These are phyloP conservation scores for Cottus gobio DNA, from an alignment of 2,113 vertebrate genomes.

Conservation along the genomic window DNA sequence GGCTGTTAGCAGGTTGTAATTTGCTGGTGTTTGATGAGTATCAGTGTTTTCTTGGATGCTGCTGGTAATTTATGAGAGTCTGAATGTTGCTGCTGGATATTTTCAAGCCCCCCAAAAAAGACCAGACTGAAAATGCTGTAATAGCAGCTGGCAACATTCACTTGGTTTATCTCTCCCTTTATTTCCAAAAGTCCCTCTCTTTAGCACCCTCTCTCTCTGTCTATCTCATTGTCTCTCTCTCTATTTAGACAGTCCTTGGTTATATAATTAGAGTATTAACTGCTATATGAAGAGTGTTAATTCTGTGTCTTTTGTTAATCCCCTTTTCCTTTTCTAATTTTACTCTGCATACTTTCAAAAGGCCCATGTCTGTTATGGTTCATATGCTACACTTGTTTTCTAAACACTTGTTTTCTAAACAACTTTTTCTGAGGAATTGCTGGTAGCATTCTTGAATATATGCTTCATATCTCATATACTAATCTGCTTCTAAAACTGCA, in stretches of 20 bases:
- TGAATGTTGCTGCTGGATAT: conserved; percentile 48
- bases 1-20: conserved; percentile 51
- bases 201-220: conserved; percentile 29
- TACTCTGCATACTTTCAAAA: conserved; percentile 57
- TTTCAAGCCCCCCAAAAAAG: conserved; percentile 45
- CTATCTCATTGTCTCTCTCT: conserved; percentile 26
- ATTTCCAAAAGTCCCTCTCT: conserved; percentile 27
- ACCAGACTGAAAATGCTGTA: conserved; percentile 55
- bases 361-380: conserved; percentile 38
- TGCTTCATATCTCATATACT: conserved; percentile 2
- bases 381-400: conserved; percentile 31
- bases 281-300: conserved; percentile 58
- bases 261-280: conserved; percentile 68
- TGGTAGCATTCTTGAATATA: conserved; percentile 8
- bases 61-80: conserved; percentile 49
- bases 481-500: conserved; percentile 35
- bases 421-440: conserved; percentile 28
- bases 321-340: conserved; percentile 57
- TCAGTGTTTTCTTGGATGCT: conserved; percentile 48
- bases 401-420: too few relatives aligned
- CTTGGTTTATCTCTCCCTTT: conserved; percentile 33
- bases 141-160: conserved; percentile 55
- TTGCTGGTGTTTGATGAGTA: conserved; percentile 44
- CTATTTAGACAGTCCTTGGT: conserved; percentile 53
- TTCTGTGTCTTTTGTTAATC: conserved; percentile 56